phyloP scores from a whole-genome alignment of 2,797 vertebrate genomes.

The Acrocephalus scirpaceus region DNA sequence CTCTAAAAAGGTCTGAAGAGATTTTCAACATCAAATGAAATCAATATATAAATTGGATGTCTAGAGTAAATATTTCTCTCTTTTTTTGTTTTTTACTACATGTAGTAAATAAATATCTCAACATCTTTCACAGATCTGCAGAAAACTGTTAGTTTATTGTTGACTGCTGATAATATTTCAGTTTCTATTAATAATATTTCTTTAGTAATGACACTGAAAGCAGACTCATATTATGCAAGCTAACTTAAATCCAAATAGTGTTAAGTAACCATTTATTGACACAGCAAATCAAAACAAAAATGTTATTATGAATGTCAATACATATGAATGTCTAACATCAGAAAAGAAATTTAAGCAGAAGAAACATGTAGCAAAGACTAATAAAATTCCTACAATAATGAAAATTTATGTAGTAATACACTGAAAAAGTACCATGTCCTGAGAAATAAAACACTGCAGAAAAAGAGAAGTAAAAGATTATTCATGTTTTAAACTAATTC shows the following conservation, averaged over 20 bases:
- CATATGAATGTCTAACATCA: not conserved
- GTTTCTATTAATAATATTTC: not conserved
- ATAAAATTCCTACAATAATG: not conserved
- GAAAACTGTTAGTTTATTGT: not conserved
- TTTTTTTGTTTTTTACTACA: not conserved
- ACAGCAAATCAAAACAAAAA: not conserved
- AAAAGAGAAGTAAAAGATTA: not conserved
- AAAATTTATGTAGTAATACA: not conserved
- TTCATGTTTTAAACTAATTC: not conserved
- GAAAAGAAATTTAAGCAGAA: not conserved
- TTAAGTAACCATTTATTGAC: not conserved
- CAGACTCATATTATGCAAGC: not conserved
- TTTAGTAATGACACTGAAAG: not conserved
- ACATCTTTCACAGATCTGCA: not conserved
- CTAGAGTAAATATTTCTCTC: not conserved
- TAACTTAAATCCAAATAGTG: not conserved
- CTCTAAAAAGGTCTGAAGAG: not conserved
- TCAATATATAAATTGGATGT: not conserved
- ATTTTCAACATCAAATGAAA: not conserved
- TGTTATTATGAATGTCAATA: not conserved
- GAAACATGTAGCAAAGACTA: not conserved
- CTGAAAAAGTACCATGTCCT: not conserved
- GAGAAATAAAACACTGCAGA: not conserved
- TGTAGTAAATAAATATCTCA: not conserved
- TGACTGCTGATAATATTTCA: not conserved